Evolutionary conservation across 23 tunicate species (phyloP).

Genomic region (Halocynthia roretzi): DNA sequence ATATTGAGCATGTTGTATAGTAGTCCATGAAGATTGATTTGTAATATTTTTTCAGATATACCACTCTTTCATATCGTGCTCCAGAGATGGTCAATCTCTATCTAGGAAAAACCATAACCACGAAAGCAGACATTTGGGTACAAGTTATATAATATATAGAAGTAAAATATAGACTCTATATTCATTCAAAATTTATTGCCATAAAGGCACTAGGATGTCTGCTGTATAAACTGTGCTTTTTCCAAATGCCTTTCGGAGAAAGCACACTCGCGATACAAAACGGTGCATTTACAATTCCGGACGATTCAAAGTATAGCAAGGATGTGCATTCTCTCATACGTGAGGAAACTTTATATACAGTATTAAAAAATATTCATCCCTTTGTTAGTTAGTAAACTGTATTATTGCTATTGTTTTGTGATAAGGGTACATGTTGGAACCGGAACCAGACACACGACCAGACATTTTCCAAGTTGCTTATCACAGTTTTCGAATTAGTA

Average conservation of each 20-base stretch:
- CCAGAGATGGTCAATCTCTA: conserved; percentile 98
- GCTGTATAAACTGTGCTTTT: conserved; percentile 96
- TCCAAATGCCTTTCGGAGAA: conserved; percentile 93
- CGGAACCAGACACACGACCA: conserved; percentile 76
- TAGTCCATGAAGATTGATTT: background rate
- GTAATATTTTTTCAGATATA: conserved; percentile 51
- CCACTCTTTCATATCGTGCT: conserved; percentile 95
- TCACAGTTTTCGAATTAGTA: conserved; percentile 50
- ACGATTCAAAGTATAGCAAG: conserved; percentile 67
- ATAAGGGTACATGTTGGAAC: conserved; percentile 81
- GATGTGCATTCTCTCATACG: conserved; percentile 79
- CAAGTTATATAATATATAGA: background rate
- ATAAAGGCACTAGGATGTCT: conserved; percentile 87
- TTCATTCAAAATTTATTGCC: background rate
- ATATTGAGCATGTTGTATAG: no score
- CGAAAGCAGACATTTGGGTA: conserved; percentile 97
- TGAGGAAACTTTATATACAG: conserved; percentile 9
- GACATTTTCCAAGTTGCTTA: conserved; percentile 97
- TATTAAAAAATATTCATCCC: background rate
- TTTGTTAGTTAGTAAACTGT: background rate
- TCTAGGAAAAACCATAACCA: conserved; percentile 83
- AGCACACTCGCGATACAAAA: conserved; percentile 90
- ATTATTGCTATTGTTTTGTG: background rate
- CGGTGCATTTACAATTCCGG: conserved; percentile 95
- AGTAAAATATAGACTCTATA: background rate